These are phyloP conservation scores for Steinernema scapterisci DNA, from an alignment of 2,888 invertebrate species.

Conservation along the genomic window DNA sequence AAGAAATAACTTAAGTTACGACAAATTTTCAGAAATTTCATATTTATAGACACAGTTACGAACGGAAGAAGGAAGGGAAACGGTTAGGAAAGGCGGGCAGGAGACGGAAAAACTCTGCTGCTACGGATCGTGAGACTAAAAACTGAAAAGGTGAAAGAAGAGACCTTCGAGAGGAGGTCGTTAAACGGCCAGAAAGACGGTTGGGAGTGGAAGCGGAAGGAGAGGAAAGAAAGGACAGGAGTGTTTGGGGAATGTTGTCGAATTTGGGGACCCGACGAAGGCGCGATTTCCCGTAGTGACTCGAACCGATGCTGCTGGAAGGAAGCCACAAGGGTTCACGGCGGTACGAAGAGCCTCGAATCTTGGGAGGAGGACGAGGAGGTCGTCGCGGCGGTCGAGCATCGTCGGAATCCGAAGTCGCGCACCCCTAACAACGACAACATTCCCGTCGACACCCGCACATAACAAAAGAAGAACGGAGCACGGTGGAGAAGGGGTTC, in stretches of 20 bases:
- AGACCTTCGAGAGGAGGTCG: no score
- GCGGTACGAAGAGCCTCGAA: conserved; percentile 27
- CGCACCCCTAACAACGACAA: conserved; percentile 7
- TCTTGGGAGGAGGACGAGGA: conserved; percentile 2
- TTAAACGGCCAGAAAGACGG: neutral
- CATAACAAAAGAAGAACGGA: neutral
- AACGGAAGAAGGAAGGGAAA: neutral
- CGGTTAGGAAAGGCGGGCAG: conserved; percentile 5
- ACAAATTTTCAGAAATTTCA: conserved; percentile 19
- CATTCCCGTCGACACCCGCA: conserved; percentile 29
- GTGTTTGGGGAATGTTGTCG: conserved; percentile 31
- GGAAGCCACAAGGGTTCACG: neutral
- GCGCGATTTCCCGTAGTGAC: conserved; percentile 24
- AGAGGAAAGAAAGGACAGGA: neutral
- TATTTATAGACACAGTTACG: conserved; percentile 6
- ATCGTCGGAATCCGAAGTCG: neutral
- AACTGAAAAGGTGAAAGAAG: neutral
- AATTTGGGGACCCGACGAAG: neutral
- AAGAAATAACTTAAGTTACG: conserved; percentile 15
- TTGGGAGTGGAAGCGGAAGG: neutral
- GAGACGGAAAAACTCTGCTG: conserved; percentile 19
- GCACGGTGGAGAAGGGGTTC: neutral
- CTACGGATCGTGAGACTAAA: conserved; percentile 28
- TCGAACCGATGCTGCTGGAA: neutral
- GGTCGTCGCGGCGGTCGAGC: neutral